Percentiles rank a stretch among this genome's conserved stretches.
Evolutionary conservation across 2,797 vertebrate species (phyloP).

Genomic region (Hypotaenidia okinawae): DNA sequence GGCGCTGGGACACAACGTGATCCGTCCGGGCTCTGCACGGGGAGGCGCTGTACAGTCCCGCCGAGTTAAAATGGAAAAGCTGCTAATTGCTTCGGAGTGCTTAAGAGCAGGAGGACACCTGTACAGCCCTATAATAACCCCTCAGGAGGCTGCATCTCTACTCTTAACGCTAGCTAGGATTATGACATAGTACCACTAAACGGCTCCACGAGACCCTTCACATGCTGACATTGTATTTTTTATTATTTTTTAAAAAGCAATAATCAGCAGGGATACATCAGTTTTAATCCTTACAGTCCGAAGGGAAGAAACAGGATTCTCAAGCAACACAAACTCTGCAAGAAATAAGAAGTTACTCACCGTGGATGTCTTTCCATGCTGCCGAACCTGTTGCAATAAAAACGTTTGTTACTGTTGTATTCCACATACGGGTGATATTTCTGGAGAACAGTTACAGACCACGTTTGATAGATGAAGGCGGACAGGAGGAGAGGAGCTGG

Average conservation of each 20-base stretch:
- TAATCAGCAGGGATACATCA: background rate
- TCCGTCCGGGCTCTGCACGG: background rate
- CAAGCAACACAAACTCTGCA: background rate
- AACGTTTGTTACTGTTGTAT: constrained; percentile 68
- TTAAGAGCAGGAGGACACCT: constrained; percentile 60
- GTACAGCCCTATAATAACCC: background rate
- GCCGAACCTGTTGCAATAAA: constrained; percentile 81
- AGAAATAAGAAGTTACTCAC: constrained; percentile 77
- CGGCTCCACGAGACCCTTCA: background rate
- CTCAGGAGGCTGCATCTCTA: background rate
- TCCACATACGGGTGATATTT: constrained; percentile 39
- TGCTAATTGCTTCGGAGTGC: constrained; percentile 57
- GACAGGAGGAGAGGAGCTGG: constrained; percentile 26
- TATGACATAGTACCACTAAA: background rate
- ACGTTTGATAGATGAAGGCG: constrained; percentile 40
- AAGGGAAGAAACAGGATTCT: background rate
- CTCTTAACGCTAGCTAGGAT: constrained; percentile 5
- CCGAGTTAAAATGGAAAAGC: background rate
- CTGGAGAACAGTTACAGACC: constrained; percentile 24
- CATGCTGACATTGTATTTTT: background rate
- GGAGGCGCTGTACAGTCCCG: constrained; percentile 50
- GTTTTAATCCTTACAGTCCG: background rate
- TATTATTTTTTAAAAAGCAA: background rate
- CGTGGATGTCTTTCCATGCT: constrained; percentile 53
- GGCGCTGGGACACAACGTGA: background rate